phyloP scores from a whole-genome alignment of 2,797 vertebrate species.

The Fratercula arctica region DNA sequence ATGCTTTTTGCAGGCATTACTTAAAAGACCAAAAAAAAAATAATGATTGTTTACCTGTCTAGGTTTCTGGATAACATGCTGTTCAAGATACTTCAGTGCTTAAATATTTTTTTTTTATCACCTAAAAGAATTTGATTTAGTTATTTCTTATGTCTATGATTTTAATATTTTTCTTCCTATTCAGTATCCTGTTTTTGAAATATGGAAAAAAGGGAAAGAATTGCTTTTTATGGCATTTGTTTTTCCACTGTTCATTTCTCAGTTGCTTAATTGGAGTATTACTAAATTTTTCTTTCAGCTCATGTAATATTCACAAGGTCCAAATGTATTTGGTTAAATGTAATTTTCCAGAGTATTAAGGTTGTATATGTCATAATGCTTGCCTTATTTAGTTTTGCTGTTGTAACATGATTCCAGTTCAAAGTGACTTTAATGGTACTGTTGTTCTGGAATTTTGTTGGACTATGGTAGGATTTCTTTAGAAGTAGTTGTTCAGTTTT shows the following conservation, averaged over 20 bases:
- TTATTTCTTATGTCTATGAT: not conserved
- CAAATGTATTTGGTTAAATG: not conserved
- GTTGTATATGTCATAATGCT: not conserved
- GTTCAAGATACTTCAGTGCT: not conserved
- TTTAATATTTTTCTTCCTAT: not conserved
- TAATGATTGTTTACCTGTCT: not conserved
- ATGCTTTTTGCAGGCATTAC: not conserved
- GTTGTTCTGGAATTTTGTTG: not conserved
- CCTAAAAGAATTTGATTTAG: not conserved
- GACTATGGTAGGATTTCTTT: not conserved
- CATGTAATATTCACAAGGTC: not conserved
- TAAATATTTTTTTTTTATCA: not conserved
- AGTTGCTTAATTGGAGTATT: not conserved
- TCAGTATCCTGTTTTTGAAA: not conserved
- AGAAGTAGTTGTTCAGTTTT: not conserved
- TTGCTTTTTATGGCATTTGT: not conserved
- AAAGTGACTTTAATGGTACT: not conserved
- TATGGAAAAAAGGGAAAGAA: not conserved
- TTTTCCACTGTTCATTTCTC: not conserved
- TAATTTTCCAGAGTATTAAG: not conserved
- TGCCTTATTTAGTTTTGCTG: not conserved
- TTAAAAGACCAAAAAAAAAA: not conserved
- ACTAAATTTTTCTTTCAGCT: not conserved
- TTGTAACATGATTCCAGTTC: not conserved
- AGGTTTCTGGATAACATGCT: not conserved